Conservation (phyloP, 64 coral and sea anemone genomes). For the Stichodactyla helianthus region DNA sequence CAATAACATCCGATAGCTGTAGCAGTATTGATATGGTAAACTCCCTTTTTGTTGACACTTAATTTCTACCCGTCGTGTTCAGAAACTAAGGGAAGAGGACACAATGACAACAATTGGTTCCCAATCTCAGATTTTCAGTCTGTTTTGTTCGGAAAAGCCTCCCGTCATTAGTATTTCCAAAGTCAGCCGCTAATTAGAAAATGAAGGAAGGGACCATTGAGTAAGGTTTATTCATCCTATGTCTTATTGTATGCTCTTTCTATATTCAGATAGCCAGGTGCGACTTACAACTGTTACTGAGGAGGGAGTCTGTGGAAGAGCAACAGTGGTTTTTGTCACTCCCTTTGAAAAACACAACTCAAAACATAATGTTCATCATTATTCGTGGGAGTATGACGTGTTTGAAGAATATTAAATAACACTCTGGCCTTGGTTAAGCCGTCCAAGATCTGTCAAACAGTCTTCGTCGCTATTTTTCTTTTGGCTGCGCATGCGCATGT, state of each 20-base stretch:
- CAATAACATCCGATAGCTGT: conserved; percentile 8
- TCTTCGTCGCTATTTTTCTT: neutral
- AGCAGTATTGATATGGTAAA: conserved; percentile 9
- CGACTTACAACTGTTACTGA: conserved; percentile 56
- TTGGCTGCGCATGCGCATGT: conserved; percentile 11
- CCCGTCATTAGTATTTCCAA: conserved; percentile 50
- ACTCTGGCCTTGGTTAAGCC: neutral
- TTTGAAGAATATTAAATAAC: conserved; percentile 11
- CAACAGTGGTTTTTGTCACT: conserved; percentile 27
- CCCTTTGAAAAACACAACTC: conserved; percentile 26
- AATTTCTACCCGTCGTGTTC: neutral
- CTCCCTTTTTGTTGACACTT: neutral
- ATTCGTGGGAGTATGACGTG: conserved; percentile 11
- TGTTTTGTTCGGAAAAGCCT: neutral
- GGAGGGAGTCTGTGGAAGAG: conserved; percentile 39
- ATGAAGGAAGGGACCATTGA: conserved; percentile 37
- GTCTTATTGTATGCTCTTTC: conserved; percentile 41
- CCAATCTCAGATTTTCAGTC: conserved; percentile 6
- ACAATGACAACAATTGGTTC: neutral
- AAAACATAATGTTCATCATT: conserved; percentile 15
- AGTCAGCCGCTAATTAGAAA: conserved; percentile 60
- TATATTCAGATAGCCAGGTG: conserved; percentile 54
- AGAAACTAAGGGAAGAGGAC: neutral
- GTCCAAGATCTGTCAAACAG: neutral
- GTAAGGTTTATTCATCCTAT: conserved; percentile 17